A percentile compares a stretch with the other conserved stretches of the same genome.
Evolutionary conservation across 2,113 vertebrate genomes (phyloP).

Genomic region (Thamnaconus septentrionalis): DNA sequence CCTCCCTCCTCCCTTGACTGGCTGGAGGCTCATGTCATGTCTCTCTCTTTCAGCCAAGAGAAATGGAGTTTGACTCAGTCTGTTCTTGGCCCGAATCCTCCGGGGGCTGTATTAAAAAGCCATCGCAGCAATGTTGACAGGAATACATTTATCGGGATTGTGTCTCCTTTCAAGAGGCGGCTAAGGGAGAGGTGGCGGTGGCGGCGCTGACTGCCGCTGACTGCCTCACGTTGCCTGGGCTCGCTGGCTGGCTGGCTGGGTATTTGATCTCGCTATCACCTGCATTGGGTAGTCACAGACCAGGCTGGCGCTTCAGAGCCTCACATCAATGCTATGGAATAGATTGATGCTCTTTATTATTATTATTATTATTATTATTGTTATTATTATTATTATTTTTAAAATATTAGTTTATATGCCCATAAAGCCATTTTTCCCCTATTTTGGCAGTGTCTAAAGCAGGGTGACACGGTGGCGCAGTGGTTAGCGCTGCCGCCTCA

Average conservation of each 20-base stretch:
- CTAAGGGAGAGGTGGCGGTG: conserved; percentile 40
- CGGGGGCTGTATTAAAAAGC: conserved; percentile 76
- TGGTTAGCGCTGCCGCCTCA: no score
- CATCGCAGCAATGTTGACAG: conserved; percentile 76
- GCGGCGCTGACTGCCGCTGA: conserved; percentile 19
- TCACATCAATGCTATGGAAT: conserved; percentile 5
- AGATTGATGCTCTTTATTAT: conserved; percentile 3
- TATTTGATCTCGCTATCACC: conserved; percentile 66
- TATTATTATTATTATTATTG: conserved; percentile 4
- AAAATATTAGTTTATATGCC: conserved; percentile 2
- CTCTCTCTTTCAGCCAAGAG: conserved; percentile 51
- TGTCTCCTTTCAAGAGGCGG: conserved; percentile 75
- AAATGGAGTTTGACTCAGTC: conserved; percentile 76
- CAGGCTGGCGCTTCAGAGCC: conserved; percentile 38
- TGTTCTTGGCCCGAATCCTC: conserved; percentile 67
- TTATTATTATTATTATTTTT: conserved; percentile 3
- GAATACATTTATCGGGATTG: conserved; percentile 80
- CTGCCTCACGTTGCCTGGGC: conserved; percentile 60
- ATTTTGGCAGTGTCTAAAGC: conserved; percentile 1
- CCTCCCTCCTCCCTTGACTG: conserved; percentile 47
- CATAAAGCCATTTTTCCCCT: conserved; percentile 1
- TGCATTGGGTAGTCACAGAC: conserved; percentile 33
- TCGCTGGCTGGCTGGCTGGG: conserved; percentile 52
- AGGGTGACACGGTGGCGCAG: no score
- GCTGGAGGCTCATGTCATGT: conserved; percentile 62